Evolutionary conservation across 2,888 invertebrate species (phyloP), one percentile per base, ranked within the genome.

Genomic region (Fragum sueziense): DNA sequence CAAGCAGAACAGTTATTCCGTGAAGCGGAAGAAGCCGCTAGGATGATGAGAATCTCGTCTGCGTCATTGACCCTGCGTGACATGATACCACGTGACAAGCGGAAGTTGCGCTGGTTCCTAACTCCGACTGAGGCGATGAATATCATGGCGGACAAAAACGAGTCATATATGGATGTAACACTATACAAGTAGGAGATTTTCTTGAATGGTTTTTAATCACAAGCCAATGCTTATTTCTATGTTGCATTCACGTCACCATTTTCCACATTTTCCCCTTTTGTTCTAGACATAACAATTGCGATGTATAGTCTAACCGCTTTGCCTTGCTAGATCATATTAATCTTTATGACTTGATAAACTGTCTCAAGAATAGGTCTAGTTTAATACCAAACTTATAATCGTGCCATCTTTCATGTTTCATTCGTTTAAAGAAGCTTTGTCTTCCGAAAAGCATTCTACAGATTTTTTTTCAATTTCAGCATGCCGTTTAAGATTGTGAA

Each of bases 21-120:
- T 51, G 74, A 71, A 22, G 74, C 74, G 2, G 69, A 41, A 6
- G 65, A 51, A 14, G 17, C 52, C 20, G 41, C 70, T 1, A 25
- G 47, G 47, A 25, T 52, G 62, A 51, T 69, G 14, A 57, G 76
- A 22, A 51, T 74, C 3, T 67, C 68, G 20, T 79, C 82, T 20
- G 79, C 76, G 17, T 82, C 76, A 11, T 68, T 69, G 22, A 27
- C 47, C 47, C 47, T 82, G 27, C 67, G 67, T 29, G 76, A 83
- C 1, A 47, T 54, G 17, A 17, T 83, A 27, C 80, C 83, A 51
- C 67, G 62, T 31, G 76, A 81, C 27, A 75, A 67, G 61, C 74
- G 80, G 25, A 69, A 65, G 29, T 41, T 84, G 20, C 76, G 79
- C 17, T 84, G 84, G 84, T 84, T 84, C 72, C 37, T 80, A 17